These are phyloP conservation scores for Amiota mariae DNA, from an alignment of 2,888 invertebrate genomes.

Conservation along the genomic window DNA sequence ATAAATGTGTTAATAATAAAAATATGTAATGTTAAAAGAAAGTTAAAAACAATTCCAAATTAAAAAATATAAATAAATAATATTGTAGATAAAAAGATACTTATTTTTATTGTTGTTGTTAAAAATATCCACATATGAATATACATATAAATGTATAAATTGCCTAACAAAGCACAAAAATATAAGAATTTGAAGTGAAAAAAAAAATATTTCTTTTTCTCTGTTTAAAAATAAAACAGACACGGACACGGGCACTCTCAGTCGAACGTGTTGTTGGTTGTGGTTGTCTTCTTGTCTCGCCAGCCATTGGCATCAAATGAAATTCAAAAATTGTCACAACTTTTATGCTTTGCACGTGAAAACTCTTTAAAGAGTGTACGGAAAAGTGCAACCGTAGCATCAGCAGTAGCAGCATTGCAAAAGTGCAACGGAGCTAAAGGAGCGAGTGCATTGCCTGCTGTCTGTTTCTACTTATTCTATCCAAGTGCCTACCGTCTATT, in stretches of 20 bases:
- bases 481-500: background rate
- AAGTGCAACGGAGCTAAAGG: no score
- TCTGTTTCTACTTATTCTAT: background rate
- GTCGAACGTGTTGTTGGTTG: background rate
- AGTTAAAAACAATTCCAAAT: constrained; percentile 32
- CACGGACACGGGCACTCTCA: constrained; percentile 9
- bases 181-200: constrained; percentile 11
- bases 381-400: background rate
- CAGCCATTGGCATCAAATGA: constrained; percentile 1
- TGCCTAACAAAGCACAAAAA: constrained; percentile 39
- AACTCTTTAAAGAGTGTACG: background rate
- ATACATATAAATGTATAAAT: background rate
- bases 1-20: background rate
- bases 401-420: background rate
- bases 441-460: no score
- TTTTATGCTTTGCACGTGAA: constrained; percentile 7
- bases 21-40: background rate
- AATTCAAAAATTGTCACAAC: constrained; percentile 17
- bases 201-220: constrained; percentile 5
- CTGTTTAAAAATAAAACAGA: constrained; percentile 19
- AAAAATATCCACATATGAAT: constrained; percentile 32
- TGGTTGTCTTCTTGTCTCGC: background rate
- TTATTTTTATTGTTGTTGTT: constrained; percentile 34
- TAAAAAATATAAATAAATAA: constrained; percentile 40
- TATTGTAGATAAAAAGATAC: constrained; percentile 14